Percentiles rank a stretch among this genome's conserved stretches.
phyloP scores from a whole-genome alignment of 2,888 invertebrate genomes.

The Rhaphigaster nebulosa region DNA sequence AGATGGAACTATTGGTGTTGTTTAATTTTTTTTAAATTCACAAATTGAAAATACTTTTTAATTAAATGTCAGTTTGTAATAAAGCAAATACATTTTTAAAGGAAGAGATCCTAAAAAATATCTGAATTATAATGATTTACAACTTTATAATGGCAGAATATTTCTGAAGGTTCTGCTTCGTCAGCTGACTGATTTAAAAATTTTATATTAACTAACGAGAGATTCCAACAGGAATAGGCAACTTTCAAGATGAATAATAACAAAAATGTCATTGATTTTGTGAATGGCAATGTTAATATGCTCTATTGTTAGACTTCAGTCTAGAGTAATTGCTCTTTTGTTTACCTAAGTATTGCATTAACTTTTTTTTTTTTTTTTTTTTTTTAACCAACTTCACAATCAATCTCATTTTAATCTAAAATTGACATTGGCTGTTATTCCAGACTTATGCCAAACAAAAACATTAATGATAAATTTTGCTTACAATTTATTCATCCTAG shows the following conservation, averaged over 20 bases:
- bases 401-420: background rate
- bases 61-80: background rate
- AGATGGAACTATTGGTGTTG: background rate
- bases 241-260: too few relatives aligned
- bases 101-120: background rate
- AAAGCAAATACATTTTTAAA: background rate
- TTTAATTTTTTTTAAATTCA: background rate
- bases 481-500: constrained; percentile 73
- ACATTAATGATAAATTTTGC: constrained; percentile 42
- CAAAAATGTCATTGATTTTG: too few relatives aligned
- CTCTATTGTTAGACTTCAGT: too few relatives aligned
- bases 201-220: too few relatives aligned
- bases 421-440: background rate
- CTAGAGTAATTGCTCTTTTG: too few relatives aligned
- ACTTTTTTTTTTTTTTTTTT: too few relatives aligned
- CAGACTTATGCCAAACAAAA: background rate
- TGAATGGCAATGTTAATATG: too few relatives aligned
- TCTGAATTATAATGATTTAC: background rate
- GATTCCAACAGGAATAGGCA: too few relatives aligned
- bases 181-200: too few relatives aligned
- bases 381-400: background rate
- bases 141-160: too few relatives aligned
- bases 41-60: background rate
- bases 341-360: background rate
- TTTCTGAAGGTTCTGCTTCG: too few relatives aligned